Base-by-base conservation (phyloP, 2,888 invertebrate species). In the Drosophila ochracea region DNA sequence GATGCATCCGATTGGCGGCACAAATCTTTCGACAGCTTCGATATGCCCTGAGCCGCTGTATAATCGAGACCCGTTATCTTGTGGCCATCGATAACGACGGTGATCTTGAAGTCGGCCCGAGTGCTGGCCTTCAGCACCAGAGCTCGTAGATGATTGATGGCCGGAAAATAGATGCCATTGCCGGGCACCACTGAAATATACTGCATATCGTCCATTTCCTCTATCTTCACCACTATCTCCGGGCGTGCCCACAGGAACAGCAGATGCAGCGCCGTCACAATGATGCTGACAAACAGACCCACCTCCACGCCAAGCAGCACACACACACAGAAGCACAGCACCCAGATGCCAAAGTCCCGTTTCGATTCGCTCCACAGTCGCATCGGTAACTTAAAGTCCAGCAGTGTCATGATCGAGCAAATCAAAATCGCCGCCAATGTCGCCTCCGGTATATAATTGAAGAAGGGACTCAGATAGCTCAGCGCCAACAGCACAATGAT, bases 391-490 rank as follows among this genome's bases (percentile, higher is more conserved):
- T 93, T 90, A 50, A 94, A 84, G 89, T 96, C 96, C 47, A 96
- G 85, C 93, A 95, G 91, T 0, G 84, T 90, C 50, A 98, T 97
- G 31, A 93, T 91, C 33, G 99, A 98, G 84, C 97, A 96, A 84
- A 98, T 98, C 84, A 99, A 95, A 64, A 99, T 97, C 7, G 98
- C 96, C 0, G 98, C 96, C 58, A 99, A 94, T 1, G 97, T 96
- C 0, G 98, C 95, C 91, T 96, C 96, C 1, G 98, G 97, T 77
- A 98, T 97, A 92, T 95, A 97, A 93, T 96, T 96, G 93, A 98
- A 98, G 91, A 97, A 96, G 1, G 97, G 96, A n/a, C 98, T 98
- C 63, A 99, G 94, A 91, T 97, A 97, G 81, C 96, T 95, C 55
- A 98, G 93, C 0, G 98, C 97, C 85, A 98, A 91, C 57, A 99